phyloP scores from a whole-genome alignment of 2,888 invertebrate genomes.

The Euclidia mi region DNA sequence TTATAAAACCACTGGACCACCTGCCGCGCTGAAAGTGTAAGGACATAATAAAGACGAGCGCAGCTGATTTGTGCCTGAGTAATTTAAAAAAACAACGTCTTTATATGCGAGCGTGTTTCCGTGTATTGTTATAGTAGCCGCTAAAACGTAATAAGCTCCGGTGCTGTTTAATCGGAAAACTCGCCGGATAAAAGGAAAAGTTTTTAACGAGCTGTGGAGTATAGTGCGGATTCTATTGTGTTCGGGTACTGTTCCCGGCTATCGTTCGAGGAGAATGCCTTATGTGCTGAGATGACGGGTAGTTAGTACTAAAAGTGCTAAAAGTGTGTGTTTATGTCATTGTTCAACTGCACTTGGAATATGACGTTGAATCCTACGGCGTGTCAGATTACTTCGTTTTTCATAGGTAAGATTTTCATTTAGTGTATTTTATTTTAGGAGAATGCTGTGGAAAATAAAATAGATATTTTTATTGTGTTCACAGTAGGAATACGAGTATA shows the following conservation, averaged over 20 bases:
- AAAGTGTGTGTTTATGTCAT: slow-evolving; percentile 46
- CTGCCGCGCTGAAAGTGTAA: no score
- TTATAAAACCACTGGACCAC: no score
- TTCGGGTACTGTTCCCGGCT: slow-evolving; percentile 20
- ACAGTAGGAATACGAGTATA: no score
- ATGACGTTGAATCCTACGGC: slow-evolving; percentile 66
- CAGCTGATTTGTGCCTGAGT: slow-evolving; percentile 13
- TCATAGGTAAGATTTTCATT: slow-evolving; percentile 72
- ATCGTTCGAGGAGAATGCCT: slow-evolving; percentile 62
- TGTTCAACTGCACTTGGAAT: slow-evolving; percentile 50
- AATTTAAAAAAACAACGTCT: slow-evolving; percentile 30
- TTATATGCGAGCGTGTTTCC: slow-evolving; percentile 51
- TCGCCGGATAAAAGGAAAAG: slow-evolving; percentile 44
- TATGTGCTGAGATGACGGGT: slow-evolving; percentile 65
- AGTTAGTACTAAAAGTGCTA: slow-evolving; percentile 40
- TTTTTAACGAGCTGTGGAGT: slow-evolving; percentile 72
- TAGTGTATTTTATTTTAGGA: background rate
- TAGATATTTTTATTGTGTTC: no score
- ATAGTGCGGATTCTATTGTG: slow-evolving; percentile 71
- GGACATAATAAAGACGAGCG: slow-evolving; percentile 8
- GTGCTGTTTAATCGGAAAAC: slow-evolving; percentile 51
- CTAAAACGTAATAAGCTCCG: slow-evolving; percentile 48
- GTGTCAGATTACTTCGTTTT: slow-evolving; percentile 75
- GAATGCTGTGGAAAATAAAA: no score
- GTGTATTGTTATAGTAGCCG: slow-evolving; percentile 48